A percentile compares a stretch with the other conserved stretches of the same genome.
Evolutionary conservation across 2,888 invertebrate genomes (phyloP).

Genomic region (Drosophila neoperkinsi): DNA sequence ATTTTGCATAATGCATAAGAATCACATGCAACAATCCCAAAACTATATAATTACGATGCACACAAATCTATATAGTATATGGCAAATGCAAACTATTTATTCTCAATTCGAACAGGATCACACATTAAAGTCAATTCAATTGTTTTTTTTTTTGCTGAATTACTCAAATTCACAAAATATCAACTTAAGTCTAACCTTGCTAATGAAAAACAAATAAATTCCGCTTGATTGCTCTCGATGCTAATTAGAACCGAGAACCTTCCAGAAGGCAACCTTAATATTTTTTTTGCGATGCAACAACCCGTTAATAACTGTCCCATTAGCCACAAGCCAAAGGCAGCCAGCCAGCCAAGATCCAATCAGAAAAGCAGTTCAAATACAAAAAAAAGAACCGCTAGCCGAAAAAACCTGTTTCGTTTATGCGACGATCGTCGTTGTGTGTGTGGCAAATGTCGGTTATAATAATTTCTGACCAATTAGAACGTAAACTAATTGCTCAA

Average conservation of each 20-base stretch:
- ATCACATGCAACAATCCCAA: conserved; percentile 15
- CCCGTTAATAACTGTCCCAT: conserved; percentile 54
- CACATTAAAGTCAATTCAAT: conserved; percentile 47
- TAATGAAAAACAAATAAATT: conserved; percentile 35
- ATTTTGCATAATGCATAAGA: conserved; percentile 8
- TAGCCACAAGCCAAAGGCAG: conserved; percentile 16
- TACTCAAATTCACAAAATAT: conserved; percentile 12
- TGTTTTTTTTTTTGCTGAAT: conserved; percentile 33
- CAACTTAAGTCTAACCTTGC: conserved; percentile 39
- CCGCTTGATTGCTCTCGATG: conserved; percentile 60
- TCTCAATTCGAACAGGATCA: conserved; percentile 21
- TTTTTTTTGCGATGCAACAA: conserved; percentile 32
- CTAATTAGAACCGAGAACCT: conserved; percentile 54
- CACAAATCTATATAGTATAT: not conserved
- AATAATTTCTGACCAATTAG: conserved; percentile 80
- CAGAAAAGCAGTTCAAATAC: conserved; percentile 30
- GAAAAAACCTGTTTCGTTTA: conserved; percentile 47
- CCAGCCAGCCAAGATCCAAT: conserved; percentile 41
- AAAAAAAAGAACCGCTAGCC: conserved; percentile 42
- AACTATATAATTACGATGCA: conserved; percentile 2
- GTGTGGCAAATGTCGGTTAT: conserved; percentile 69
- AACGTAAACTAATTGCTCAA: conserved; percentile 77
- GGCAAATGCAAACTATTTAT: not conserved
- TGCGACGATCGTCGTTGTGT: conserved; percentile 28
- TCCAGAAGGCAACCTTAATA: conserved; percentile 23